These are phyloP conservation scores for Bicyclus anynana DNA, from an alignment of 1,140 invertebrate species.

Conservation along the genomic window DNA sequence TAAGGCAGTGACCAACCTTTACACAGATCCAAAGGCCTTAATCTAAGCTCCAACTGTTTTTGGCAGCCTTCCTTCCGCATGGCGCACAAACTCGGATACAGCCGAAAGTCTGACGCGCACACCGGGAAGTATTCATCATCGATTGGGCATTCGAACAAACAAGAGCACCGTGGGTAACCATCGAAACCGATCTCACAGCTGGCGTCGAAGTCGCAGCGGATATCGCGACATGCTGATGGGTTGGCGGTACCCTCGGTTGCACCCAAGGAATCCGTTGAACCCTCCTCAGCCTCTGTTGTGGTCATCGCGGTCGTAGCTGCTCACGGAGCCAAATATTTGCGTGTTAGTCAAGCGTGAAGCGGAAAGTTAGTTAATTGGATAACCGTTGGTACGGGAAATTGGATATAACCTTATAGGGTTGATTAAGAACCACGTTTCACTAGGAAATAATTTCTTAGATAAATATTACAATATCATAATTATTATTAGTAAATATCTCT, in stretches of 20 bases:
- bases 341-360: constrained; percentile 72
- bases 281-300: constrained; percentile 59
- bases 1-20: constrained; percentile 80
- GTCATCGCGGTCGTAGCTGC: constrained; percentile 70
- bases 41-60: constrained; percentile 87
- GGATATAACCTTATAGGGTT: constrained; percentile 40
- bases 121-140: constrained; percentile 82
- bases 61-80: constrained; percentile 93
- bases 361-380: constrained; percentile 73
- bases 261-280: constrained; percentile 54
- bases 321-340: constrained; percentile 67
- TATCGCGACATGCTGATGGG: constrained; percentile 85
- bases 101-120: constrained; percentile 89
- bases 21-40: constrained; percentile 87
- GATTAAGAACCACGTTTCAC: constrained; percentile 38
- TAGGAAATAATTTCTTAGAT: neutral
- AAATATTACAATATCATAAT: no score
- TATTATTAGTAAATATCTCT: no score
- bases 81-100: constrained; percentile 89
- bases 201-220: constrained; percentile 90
- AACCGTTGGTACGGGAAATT: constrained; percentile 59
- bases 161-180: constrained; percentile 86
- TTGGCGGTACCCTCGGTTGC: constrained; percentile 70
- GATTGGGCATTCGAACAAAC: constrained; percentile 83
- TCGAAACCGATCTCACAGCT: constrained; percentile 88